phyloP scores from a whole-genome alignment of 2,113 vertebrate species.

The Thunnus maccoyii region DNA sequence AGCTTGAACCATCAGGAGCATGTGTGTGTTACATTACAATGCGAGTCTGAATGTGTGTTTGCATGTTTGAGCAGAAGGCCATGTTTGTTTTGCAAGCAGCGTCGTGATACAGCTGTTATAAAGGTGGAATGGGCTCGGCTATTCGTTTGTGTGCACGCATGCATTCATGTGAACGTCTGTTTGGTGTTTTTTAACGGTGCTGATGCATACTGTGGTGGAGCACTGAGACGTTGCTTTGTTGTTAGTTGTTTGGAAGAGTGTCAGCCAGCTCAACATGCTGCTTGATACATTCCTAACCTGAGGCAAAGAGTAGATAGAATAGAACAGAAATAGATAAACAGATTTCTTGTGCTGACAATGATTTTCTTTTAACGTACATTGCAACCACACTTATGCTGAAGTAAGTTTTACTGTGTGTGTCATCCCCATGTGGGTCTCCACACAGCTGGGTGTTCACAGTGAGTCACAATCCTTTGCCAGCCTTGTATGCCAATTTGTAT shows the following conservation, averaged over 20 bases:
- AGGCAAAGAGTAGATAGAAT: constrained; percentile 14
- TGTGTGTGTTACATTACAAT: background rate
- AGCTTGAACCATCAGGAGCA: background rate
- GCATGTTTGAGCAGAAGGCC: constrained; percentile 36
- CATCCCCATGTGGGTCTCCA: background rate
- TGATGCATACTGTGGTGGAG: constrained; percentile 58
- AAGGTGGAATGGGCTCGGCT: constrained; percentile 41
- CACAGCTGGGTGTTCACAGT: constrained; percentile 51
- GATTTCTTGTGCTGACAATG: background rate
- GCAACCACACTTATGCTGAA: constrained; percentile 11
- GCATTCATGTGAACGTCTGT: background rate
- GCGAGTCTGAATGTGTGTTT: constrained; percentile 23
- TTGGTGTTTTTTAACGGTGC: constrained; percentile 39
- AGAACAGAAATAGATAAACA: background rate
- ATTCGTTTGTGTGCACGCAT: constrained; percentile 2
- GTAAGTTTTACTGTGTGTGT: constrained; percentile 25
- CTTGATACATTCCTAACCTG: constrained; percentile 45
- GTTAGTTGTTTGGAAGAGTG: constrained; percentile 60
- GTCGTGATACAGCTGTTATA: background rate
- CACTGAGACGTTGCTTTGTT: constrained; percentile 59
- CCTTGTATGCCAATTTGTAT: constrained; percentile 30
- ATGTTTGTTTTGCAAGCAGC: constrained; percentile 44
- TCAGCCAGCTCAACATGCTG: constrained; percentile 30
- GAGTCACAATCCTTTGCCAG: constrained; percentile 46
- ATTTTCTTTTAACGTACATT: background rate